A percentile compares a stretch with the other conserved stretches of the same genome.
These are phyloP conservation scores for Lasioglossum zephyrum DNA, from an alignment of 2,888 invertebrate species.

Conservation along the genomic window DNA sequence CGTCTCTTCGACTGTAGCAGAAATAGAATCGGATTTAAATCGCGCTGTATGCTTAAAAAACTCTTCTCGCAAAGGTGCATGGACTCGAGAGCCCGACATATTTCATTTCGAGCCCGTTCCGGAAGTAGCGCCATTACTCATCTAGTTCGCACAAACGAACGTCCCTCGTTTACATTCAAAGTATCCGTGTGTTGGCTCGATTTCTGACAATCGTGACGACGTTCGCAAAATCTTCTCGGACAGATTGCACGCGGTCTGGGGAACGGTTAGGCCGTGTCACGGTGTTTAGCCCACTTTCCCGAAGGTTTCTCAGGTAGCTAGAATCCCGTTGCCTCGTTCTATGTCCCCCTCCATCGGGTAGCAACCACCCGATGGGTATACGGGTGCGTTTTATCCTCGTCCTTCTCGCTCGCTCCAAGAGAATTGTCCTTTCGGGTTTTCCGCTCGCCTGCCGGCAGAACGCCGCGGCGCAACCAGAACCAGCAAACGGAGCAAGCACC, in stretches of 20 bases:
- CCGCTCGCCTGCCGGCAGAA: conserved; percentile 48
- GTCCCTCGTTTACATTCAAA: neutral
- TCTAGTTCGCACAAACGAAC: conserved; percentile 4
- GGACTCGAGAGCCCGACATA: neutral
- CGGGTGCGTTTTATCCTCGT: conserved; percentile 60
- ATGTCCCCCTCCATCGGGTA: conserved; percentile 29
- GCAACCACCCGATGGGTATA: conserved; percentile 54
- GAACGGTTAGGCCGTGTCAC: conserved; percentile 52
- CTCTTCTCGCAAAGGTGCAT: neutral
- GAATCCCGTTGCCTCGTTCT: conserved; percentile 58
- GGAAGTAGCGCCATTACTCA: neutral
- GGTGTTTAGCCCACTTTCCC: conserved; percentile 68
- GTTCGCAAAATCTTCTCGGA: conserved; percentile 41
- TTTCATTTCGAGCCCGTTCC: neutral
- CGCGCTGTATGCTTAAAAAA: neutral
- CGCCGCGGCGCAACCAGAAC: conserved; percentile 55
- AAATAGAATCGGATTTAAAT: neutral
- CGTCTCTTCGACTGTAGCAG: neutral
- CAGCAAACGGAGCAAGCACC: conserved; percentile 2
- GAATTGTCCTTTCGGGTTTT: conserved; percentile 65
- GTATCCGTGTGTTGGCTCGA: neutral
- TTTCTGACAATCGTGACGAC: neutral
- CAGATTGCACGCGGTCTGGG: conserved; percentile 44
- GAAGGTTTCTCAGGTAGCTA: conserved; percentile 71
- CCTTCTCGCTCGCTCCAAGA: conserved; percentile 33